These are phyloP conservation scores for Phrixothrix hirtus DNA, from an alignment of 2,888 invertebrate species.

Conservation along the genomic window DNA sequence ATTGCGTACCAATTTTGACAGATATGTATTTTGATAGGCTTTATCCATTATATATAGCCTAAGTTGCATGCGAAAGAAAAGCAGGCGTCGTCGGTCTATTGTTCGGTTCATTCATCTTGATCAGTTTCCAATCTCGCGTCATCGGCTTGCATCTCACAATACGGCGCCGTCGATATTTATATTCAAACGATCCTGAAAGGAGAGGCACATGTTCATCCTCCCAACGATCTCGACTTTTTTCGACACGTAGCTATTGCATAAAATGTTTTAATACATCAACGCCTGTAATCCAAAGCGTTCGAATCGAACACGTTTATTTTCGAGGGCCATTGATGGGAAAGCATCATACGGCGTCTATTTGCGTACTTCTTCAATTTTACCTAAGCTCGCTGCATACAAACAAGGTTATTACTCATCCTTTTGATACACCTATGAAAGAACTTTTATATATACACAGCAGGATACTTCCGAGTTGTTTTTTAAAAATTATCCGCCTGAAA, in stretches of 20 bases:
- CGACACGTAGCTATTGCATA: not conserved
- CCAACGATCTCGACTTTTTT: conserved; percentile 5
- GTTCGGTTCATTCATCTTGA: conserved; percentile 51
- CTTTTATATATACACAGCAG: conserved; percentile 7
- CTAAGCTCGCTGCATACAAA: conserved; percentile 21
- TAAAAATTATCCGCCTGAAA: conserved; percentile 10
- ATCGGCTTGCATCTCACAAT: conserved; percentile 22
- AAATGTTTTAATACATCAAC: conserved; percentile 15
- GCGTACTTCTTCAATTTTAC: conserved; percentile 17
- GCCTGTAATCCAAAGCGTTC: conserved; percentile 12
- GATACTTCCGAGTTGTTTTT: conserved; percentile 8
- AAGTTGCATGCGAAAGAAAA: conserved; percentile 17
- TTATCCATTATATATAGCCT: conserved; percentile 40
- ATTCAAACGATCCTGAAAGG: conserved; percentile 37
- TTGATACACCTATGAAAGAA: conserved; percentile 19
- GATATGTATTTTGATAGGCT: conserved; percentile 33
- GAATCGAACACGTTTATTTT: conserved; percentile 18
- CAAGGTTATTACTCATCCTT: conserved; percentile 23
- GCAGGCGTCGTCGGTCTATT: conserved; percentile 28
- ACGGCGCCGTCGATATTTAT: conserved; percentile 40
- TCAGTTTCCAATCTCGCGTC: conserved; percentile 47
- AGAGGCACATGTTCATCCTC: conserved; percentile 25
- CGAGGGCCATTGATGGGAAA: conserved; percentile 16
- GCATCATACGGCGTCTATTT: conserved; percentile 19
- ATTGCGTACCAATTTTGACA: conserved; percentile 5